Evolutionary conservation across 53 echinoderm and acorn worm species (phyloP), one percentile per base, ranked within the genome.

Genomic region (Crossaster papposus): DNA sequence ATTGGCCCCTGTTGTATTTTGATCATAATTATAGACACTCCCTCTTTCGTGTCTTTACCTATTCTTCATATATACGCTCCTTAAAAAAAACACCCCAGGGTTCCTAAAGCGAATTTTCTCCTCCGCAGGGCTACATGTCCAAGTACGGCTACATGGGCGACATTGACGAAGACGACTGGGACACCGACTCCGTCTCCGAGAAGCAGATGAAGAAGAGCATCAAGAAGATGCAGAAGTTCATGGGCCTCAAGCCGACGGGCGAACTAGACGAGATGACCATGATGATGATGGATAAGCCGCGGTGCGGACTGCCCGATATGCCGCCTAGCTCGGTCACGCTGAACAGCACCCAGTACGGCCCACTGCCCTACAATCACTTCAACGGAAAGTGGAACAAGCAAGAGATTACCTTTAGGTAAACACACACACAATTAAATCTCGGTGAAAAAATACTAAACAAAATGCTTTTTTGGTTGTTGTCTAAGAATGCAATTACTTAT

Each of bases 221-320:
- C 64, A 54, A 18, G 36, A 91, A 91, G 58, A 89, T 93, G 62
- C 95, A 95, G 78, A 80, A 80, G 70, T 93, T 93, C 86, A 93
- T 93, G 91, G 91, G 89, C 2, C 71, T 93, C 15, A 44, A 28
- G 4, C 75, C 33, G 62, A 89, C 90, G 70, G 95, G 95, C 17
- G 75, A 90, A 68, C 71, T 95, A 65, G 94, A 95, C 78, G 78
- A 64, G 36, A 85, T 90, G 79, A 95, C 95, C 18, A 63, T 92
- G 80, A 85, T 81, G 55, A 89, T 89, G 84, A 92, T 95, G 79
- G 74, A 90, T 15, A 94, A 80, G 77, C 95, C 95, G 4, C 78
- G 95, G 26, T 95, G 95, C 37, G 95, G 95, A 20, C 81, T 95
- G 37, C 84, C 83, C 33, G 95, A 94, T 55, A 28, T 87, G 30